phyloP scores from a whole-genome alignment of 2,888 invertebrate genomes.

The Tetragonisca angustula region DNA sequence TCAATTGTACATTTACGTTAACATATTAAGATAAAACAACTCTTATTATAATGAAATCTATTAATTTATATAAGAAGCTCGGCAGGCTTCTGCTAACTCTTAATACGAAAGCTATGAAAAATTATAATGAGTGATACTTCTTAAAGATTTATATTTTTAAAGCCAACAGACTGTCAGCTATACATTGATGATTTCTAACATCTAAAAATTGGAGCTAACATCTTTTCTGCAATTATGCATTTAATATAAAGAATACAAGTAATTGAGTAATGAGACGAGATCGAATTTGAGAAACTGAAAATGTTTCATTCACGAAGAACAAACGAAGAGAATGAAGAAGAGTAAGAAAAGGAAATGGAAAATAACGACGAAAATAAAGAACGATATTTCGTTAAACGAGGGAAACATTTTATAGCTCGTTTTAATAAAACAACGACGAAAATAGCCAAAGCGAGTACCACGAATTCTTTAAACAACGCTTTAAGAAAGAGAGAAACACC shows the following conservation, averaged over 20 bases:
- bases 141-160: too few species aligned
- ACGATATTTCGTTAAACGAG: constrained; percentile 17
- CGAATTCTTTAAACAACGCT: constrained; percentile 13
- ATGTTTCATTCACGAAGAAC: constrained; percentile 14
- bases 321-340: neutral
- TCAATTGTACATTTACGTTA: neutral
- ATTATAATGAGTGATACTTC: too few species aligned
- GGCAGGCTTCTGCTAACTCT: too few species aligned
- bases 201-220: too few species aligned
- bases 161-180: too few species aligned
- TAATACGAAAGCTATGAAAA: too few species aligned
- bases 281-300: constrained; percentile 72
- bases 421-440: constrained; percentile 11
- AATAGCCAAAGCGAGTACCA: neutral
- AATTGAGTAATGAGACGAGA: constrained; percentile 56
- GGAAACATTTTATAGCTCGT: constrained; percentile 6
- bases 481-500: neutral
- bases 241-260: too few species aligned
- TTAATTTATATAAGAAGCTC: too few species aligned
- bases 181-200: too few species aligned
- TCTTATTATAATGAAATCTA: neutral
- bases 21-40: neutral
- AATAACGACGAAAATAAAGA: neutral
- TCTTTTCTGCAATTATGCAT: too few species aligned
- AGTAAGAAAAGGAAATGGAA: neutral